Conservation (phyloP, 2,113 vertebrate species). For the Phalacrocorax aristotelis region DNA sequence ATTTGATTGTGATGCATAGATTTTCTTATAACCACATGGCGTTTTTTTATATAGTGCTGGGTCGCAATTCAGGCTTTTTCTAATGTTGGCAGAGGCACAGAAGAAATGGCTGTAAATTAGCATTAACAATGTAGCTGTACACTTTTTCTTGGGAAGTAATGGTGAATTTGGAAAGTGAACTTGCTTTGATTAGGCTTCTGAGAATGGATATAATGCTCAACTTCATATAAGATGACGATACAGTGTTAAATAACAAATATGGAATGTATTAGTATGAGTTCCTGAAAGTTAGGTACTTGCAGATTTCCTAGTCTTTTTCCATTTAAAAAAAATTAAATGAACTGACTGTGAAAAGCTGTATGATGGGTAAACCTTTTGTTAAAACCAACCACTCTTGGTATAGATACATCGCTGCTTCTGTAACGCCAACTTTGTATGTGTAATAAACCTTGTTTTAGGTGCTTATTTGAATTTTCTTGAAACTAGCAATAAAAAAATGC, state of each 20-base stretch:
- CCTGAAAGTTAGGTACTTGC: background rate
- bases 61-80: background rate
- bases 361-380: background rate
- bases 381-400: background rate
- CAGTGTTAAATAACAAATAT: background rate
- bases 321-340: background rate
- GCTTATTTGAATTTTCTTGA: background rate
- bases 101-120: slow-evolving; percentile 26
- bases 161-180: slow-evolving; percentile 48
- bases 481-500: background rate
- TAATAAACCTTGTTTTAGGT: background rate
- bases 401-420: background rate
- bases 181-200: slow-evolving; percentile 26
- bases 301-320: background rate
- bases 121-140: slow-evolving; percentile 16
- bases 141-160: slow-evolving; percentile 65
- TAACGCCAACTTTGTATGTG: background rate
- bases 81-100: background rate
- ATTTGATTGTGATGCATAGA: background rate
- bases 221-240: background rate
- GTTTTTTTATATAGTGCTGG: background rate
- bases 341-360: background rate
- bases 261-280: background rate
- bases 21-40: background rate
- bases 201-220: background rate